A percentile compares a stretch with the other conserved stretches of the same genome.
phyloP scores from a whole-genome alignment of 2,797 vertebrate genomes.

The Allobates femoralis region DNA sequence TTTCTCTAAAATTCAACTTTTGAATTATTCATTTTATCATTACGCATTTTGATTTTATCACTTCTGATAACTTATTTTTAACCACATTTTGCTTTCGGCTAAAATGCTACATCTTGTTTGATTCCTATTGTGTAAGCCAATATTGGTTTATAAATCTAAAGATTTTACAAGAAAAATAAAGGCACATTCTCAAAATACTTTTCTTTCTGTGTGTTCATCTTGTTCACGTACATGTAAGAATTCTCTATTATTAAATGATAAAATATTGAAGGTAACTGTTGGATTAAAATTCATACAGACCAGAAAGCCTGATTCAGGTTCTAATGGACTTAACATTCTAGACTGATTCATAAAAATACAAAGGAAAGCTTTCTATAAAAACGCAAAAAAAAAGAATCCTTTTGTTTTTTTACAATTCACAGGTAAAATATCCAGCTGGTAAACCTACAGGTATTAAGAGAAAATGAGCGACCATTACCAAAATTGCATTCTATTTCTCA shows the following conservation, averaged over 20 bases:
- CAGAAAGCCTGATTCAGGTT: constrained; percentile 55
- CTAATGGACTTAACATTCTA: constrained; percentile 46
- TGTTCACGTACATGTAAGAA: background rate
- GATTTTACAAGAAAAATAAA: background rate
- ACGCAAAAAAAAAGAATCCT: constrained; percentile 20
- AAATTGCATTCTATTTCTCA: constrained; percentile 60
- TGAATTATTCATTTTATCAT: background rate
- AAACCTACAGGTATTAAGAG: constrained; percentile 57
- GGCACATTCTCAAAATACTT: background rate
- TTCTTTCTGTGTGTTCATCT: background rate
- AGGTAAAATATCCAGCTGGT: constrained; percentile 46
- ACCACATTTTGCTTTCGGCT: background rate
- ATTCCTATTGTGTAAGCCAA: background rate
- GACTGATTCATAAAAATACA: constrained; percentile 34
- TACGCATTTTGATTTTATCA: background rate
- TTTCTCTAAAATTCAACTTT: background rate
- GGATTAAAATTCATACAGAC: constrained; percentile 67
- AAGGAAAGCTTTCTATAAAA: constrained; percentile 51
- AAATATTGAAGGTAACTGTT: constrained; percentile 66
- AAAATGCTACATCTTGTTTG: background rate
- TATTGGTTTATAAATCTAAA: background rate
- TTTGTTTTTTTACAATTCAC: constrained; percentile 57
- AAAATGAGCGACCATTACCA: constrained; percentile 58
- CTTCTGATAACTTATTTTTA: background rate
- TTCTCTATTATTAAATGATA: constrained; percentile 59